Evolutionary conservation across 2,113 vertebrate species (phyloP).

Genomic region (Zingel zingel): DNA sequence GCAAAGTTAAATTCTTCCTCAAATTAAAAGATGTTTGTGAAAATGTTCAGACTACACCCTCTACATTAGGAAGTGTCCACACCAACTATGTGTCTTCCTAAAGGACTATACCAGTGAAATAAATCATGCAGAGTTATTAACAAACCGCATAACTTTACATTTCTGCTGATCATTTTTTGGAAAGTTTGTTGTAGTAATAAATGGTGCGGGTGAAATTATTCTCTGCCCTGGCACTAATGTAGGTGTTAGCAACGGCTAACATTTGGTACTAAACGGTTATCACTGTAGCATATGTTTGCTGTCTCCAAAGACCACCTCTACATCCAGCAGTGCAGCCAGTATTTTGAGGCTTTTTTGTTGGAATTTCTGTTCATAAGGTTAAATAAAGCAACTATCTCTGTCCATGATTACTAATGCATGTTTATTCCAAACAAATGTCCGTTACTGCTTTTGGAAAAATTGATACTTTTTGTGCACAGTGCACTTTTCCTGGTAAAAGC

Average conservation of each 20-base stretch:
- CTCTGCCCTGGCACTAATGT: not conserved
- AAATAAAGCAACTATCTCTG: not conserved
- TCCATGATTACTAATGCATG: not conserved
- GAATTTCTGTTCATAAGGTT: not conserved
- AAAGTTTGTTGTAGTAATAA: not conserved
- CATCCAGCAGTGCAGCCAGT: not conserved
- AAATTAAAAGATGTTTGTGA: not conserved
- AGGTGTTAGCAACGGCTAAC: not conserved
- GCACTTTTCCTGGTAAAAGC: not conserved
- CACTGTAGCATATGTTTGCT: not conserved
- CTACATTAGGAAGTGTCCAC: not conserved
- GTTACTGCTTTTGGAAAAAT: not conserved
- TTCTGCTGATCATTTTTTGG: not conserved
- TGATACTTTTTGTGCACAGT: not conserved
- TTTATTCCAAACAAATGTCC: not conserved
- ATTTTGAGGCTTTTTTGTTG: not conserved
- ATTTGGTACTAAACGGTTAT: not conserved
- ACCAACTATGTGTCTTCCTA: not conserved
- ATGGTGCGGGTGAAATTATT: not conserved
- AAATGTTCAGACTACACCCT: no score
- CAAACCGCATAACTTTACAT: not conserved
- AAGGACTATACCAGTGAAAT: not conserved
- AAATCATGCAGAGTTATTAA: not conserved
- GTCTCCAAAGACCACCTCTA: not conserved
- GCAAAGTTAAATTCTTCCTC: not conserved